A percentile compares a stretch with the other conserved stretches of the same genome.
Evolutionary conservation across 2,888 invertebrate species (phyloP).

Genomic region (Gryllus longicercus): DNA sequence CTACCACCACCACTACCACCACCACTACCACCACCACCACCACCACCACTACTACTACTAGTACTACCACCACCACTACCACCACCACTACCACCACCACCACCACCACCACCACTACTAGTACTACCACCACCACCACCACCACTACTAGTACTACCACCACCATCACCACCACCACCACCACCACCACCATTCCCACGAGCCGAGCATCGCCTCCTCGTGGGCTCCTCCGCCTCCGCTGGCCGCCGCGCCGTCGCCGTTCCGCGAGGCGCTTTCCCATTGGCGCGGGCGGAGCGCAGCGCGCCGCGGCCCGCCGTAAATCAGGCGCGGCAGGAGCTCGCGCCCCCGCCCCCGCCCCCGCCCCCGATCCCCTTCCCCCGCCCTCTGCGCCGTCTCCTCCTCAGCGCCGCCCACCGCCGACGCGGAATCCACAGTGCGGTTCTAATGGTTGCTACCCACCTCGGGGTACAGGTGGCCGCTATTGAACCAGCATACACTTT

Average conservation of each 20-base stretch:
- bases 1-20: no score
- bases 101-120: no score
- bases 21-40: no score
- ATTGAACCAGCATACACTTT: neutral
- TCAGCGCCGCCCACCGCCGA: neutral
- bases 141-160: no score
- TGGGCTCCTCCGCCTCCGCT: neutral
- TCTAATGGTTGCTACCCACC: neutral
- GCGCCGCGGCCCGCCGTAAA: constrained; percentile 6
- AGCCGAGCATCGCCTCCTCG: neutral
- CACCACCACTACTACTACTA: no score
- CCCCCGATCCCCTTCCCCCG: neutral
- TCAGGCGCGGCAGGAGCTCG: constrained; percentile 2
- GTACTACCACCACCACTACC: no score
- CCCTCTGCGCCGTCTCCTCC: neutral
- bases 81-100: no score
- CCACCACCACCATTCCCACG: neutral
- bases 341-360: neutral
- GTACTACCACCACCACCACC: no score
- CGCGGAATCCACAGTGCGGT: neutral
- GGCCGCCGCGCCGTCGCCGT: neutral
- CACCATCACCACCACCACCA: no score
- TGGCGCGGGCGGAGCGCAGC: neutral
- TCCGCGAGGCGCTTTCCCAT: constrained; percentile 3
- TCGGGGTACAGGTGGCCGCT: neutral